Conservation (phyloP, 2,797 vertebrate genomes). For the Lepidocolaptes lacrymiger region DNA sequence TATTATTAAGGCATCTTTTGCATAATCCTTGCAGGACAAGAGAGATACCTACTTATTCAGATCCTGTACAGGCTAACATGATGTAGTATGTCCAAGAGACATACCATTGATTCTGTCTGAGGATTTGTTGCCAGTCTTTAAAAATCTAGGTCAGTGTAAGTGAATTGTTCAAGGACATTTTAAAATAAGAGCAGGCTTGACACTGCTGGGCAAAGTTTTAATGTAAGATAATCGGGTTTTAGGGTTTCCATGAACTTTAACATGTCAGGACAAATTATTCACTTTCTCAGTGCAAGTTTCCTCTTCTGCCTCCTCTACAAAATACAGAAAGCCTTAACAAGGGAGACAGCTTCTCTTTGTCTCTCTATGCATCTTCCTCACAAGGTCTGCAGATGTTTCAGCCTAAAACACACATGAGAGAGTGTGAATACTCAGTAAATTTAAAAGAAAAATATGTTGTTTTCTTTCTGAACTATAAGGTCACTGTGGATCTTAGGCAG, state of each 20-base stretch:
- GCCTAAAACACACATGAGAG: not conserved
- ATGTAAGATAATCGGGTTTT: not conserved
- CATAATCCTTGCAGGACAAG: not conserved
- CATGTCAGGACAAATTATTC: not conserved
- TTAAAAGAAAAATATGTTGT: not conserved
- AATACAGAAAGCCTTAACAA: not conserved
- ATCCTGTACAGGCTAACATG: not conserved
- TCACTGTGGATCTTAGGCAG: not conserved
- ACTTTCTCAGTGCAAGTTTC: not conserved
- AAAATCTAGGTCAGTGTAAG: not conserved
- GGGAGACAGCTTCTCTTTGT: not conserved
- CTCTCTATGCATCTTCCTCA: not conserved
- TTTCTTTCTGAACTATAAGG: not conserved
- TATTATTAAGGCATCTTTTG: not conserved
- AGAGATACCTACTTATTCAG: not conserved
- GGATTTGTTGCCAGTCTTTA: not conserved
- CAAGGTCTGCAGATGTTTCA: not conserved
- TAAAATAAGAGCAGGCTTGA: not conserved
- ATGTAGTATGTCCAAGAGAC: not conserved
- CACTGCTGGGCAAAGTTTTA: not conserved
- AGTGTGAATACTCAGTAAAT: not conserved
- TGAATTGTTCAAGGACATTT: not conserved
- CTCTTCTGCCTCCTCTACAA: not conserved
- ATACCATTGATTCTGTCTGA: not conserved
- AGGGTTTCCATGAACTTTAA: not conserved